A percentile compares a stretch with the other conserved stretches of the same genome.
Evolutionary conservation across 2,113 vertebrate genomes (phyloP).

Genomic region (Monopterus albus): DNA sequence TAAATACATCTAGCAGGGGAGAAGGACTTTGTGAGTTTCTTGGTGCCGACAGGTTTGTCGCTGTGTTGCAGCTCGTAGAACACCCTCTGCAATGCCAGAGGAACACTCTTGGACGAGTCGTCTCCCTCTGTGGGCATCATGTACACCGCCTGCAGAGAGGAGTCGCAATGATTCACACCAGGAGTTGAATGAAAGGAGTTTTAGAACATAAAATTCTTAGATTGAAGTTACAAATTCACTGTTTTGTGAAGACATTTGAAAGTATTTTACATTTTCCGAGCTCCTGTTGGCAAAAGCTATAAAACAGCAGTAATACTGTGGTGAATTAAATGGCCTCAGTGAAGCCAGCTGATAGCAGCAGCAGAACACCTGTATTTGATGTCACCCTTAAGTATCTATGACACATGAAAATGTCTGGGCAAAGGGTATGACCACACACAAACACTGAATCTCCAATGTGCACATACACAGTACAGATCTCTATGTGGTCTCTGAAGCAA

Average conservation of each 20-base stretch:
- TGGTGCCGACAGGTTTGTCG: slow-evolving; percentile 98
- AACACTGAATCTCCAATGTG: neutral
- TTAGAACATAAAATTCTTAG: neutral
- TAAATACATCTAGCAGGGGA: too few relatives aligned
- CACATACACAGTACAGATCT: neutral
- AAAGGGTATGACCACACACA: neutral
- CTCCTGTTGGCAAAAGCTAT: too few relatives aligned
- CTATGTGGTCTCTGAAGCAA: neutral
- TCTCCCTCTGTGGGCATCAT: slow-evolving; percentile 99
- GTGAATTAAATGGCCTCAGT: neutral
- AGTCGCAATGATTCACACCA: slow-evolving; percentile 32
- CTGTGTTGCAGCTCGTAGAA: slow-evolving; percentile 99
- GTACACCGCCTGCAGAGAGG: slow-evolving; percentile 90
- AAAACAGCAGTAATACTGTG: neutral
- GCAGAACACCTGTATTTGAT: neutral
- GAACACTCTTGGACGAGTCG: slow-evolving; percentile 98
- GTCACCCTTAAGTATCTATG: neutral
- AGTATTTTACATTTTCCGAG: too few relatives aligned
- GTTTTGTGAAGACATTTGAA: neutral
- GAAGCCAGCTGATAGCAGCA: neutral
- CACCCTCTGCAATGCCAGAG: slow-evolving; percentile 96
- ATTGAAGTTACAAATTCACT: neutral
- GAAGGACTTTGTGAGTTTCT: slow-evolving; percentile 99
- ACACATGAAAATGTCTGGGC: neutral
- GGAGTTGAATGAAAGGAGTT: neutral